Evolutionary conservation across 2,113 vertebrate genomes (phyloP), one percentile per base, ranked within the genome.

Genomic region (Tyto alba): DNA sequence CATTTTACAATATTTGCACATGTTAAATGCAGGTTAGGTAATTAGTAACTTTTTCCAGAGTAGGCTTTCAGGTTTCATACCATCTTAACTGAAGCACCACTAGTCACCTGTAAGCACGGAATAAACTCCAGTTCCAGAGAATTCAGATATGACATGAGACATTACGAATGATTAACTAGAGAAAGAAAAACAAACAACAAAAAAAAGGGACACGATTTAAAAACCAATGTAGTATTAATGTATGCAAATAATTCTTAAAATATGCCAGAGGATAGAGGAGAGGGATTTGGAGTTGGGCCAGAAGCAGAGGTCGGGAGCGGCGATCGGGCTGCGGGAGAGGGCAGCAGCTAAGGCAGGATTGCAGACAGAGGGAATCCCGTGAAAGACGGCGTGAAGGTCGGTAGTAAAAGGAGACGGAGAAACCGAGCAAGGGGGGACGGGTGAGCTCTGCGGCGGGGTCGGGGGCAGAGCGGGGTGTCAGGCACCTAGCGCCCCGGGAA

Each of bases 271-370:
- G 25, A 18, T 32, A 45, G 57, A 17, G 40, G 16, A 22, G 16
- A 34, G 40, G 13, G 48, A 14, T 27, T 50, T 0, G 4, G 43
- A 52, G 47, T 0, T 11, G 30, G 25, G 27, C 68, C 74, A n/a
- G 66, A 11, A n/a, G 73, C 3, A 3, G 56, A 59, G 64, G 34
- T 48, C 38, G 36, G 73, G 29, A 41, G 75, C 50, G 17, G 56
- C 9, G 23, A 52, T 45, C 18, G 8, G 38, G 57, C 67, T 52
- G 48, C 3, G 53, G 17, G 32, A 69, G 30, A 21, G 19, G 20
- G 67, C 56, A 36, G 57, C 36, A 17, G 59, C 57, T 29, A 1
- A 1, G 3, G 1, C 0, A 8, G 15, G 40, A 1, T 0, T 30
- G 38, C 66, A 32, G 52, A 1, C 16, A 12, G 26, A 29, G 38